Percentiles rank a stretch among this genome's conserved stretches.
These are phyloP conservation scores for Hydrozoanthus tunicans DNA, from an alignment of 64 coral and sea anemone genomes.

Conservation along the genomic window DNA sequence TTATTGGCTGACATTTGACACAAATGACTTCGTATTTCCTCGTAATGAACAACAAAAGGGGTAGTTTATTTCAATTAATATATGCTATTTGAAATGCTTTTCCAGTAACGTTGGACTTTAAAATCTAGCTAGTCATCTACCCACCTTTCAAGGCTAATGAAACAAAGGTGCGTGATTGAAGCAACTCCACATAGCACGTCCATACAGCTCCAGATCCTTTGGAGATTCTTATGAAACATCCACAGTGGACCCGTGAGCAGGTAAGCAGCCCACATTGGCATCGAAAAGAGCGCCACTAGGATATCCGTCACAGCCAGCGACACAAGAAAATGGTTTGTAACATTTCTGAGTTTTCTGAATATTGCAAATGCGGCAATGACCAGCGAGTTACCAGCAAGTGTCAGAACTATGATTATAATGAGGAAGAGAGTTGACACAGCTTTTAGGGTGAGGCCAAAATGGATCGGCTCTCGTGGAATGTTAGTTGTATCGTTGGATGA, in stretches of 20 bases:
- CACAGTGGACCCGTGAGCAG: constrained; percentile 80
- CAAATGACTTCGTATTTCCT: too few species aligned
- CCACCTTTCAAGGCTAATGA: constrained; percentile 84
- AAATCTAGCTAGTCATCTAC: neutral
- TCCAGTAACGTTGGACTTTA: neutral
- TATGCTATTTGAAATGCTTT: too few species aligned
- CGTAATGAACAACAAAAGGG: too few species aligned
- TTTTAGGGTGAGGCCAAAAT: constrained; percentile 61
- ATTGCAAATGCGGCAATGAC: constrained; percentile 84
- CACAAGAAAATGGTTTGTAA: constrained; percentile 88
- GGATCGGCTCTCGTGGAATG: neutral
- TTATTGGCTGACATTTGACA: too few species aligned
- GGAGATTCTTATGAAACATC: constrained; percentile 60
- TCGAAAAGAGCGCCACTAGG: constrained; percentile 88
- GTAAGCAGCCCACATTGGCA: constrained; percentile 91
- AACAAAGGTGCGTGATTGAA: constrained; percentile 76
- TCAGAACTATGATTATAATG: constrained; percentile 73
- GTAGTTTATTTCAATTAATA: too few species aligned
- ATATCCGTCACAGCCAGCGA: constrained; percentile 95
- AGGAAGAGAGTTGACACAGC: constrained; percentile 66
- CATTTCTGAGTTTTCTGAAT: constrained; percentile 74
- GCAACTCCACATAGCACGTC: constrained; percentile 84
- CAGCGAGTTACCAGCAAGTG: constrained; percentile 78
- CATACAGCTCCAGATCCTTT: constrained; percentile 75
- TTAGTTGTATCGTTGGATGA: neutral